phyloP scores from a whole-genome alignment of 2,888 invertebrate genomes.

The Scaptomyza cyrtandrae region DNA sequence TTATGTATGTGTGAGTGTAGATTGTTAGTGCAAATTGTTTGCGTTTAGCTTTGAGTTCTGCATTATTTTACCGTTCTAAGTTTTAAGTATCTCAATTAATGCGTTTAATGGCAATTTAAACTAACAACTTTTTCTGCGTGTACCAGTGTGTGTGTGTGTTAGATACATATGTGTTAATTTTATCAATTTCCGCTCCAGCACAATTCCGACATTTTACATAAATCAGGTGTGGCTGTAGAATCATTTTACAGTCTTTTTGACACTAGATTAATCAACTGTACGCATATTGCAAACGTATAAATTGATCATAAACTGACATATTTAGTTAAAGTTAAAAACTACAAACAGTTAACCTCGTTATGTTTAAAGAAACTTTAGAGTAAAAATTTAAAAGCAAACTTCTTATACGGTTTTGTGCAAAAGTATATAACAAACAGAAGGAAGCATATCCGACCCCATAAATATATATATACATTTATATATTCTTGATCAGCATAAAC shows the following conservation, averaged over 20 bases:
- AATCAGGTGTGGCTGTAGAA: conserved; percentile 31
- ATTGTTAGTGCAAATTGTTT: conserved; percentile 8
- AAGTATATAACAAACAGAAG: too few relatives aligned
- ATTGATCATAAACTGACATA: not conserved
- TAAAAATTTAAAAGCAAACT: too few relatives aligned
- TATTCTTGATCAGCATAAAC: too few relatives aligned
- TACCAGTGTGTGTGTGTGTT: not conserved
- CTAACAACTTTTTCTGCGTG: conserved; percentile 28
- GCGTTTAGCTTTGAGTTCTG: conserved; percentile 6
- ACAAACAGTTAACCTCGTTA: not conserved
- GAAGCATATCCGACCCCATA: too few relatives aligned
- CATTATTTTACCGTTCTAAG: not conserved
- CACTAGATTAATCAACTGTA: not conserved
- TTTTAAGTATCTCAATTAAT: conserved; percentile 13
- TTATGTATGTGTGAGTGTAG: not conserved
- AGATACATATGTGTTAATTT: not conserved
- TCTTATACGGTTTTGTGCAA: too few relatives aligned
- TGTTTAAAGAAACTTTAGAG: too few relatives aligned
- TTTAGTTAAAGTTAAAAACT: not conserved
- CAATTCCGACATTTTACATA: conserved; percentile 19
- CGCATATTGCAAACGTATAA: not conserved
- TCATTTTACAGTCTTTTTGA: not conserved
- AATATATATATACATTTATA: too few relatives aligned
- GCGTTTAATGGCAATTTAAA: conserved; percentile 28
- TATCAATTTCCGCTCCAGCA: conserved; percentile 28